Conservation (phyloP, 2,888 invertebrate species). For the Cataglyphis altisquamis region DNA sequence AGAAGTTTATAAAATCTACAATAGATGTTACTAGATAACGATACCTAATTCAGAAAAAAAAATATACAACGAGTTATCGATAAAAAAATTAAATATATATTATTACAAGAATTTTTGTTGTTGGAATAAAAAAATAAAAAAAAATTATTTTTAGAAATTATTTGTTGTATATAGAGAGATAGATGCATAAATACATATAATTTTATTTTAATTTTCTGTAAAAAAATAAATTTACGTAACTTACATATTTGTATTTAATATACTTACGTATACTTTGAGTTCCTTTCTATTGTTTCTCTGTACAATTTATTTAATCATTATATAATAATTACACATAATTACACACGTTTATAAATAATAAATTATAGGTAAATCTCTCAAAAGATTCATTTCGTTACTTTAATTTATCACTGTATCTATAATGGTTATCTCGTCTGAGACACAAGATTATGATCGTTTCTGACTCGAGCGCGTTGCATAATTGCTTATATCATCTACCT, state of each 20-base stretch:
- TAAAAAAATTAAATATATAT: neutral
- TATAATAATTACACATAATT: neutral
- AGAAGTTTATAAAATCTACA: neutral
- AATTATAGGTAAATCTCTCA: neutral
- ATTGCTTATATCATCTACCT: neutral
- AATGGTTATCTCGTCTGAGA: neutral
- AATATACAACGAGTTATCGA: neutral
- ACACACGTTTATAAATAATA: neutral
- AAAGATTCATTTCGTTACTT: neutral
- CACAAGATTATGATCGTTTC: neutral
- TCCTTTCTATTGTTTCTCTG: neutral
- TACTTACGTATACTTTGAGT: neutral
- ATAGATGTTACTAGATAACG: neutral
- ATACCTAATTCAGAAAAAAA: neutral
- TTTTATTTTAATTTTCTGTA: neutral
- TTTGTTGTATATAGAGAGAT: neutral
- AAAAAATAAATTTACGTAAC: constrained; percentile 1
- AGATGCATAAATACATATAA: neutral
- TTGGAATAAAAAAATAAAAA: neutral
- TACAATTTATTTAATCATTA: neutral
- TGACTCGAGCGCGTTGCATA: neutral
- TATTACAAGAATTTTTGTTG: neutral
- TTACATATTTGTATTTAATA: too few species aligned
- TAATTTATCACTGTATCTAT: neutral
- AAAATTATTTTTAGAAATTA: neutral